Percentiles rank a stretch among this genome's conserved stretches.
Conservation (phyloP, 2,113 vertebrate species). For the Xiphophorus couchianus region DNA sequence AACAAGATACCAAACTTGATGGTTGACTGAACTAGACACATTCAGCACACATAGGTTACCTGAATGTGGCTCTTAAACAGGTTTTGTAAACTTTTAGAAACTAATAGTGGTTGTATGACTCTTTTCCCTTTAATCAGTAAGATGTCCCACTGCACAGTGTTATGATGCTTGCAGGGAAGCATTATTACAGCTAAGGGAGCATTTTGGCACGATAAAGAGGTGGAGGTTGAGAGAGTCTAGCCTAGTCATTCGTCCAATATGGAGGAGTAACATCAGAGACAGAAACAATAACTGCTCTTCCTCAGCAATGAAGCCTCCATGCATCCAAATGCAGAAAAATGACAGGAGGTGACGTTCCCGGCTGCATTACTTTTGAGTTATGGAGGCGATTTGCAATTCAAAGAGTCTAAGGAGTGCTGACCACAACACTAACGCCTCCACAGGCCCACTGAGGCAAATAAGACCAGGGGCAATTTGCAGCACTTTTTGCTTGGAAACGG, state of each 20-base stretch:
- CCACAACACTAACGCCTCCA: constrained; percentile 81
- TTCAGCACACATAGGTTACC: neutral
- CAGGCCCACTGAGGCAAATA: constrained; percentile 80
- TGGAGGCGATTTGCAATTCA: constrained; percentile 94
- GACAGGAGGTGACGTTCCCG: constrained; percentile 79
- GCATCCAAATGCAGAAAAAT: constrained; percentile 85
- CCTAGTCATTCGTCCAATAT: constrained; percentile 76
- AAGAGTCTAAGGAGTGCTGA: constrained; percentile 91
- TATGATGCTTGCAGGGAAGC: constrained; percentile 59
- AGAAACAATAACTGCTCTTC: constrained; percentile 82
- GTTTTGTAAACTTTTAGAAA: neutral
- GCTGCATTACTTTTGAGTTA: constrained; percentile 98
- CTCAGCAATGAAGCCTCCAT: constrained; percentile 72
- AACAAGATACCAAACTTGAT: neutral
- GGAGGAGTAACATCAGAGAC: constrained; percentile 76
- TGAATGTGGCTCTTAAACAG: too few relatives aligned
- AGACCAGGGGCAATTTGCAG: constrained; percentile 77
- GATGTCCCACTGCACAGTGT: constrained; percentile 41
- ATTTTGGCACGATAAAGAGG: constrained; percentile 61
- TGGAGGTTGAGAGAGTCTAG: constrained; percentile 67
- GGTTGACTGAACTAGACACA: neutral
- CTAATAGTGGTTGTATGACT: constrained; percentile 15
- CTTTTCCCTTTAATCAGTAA: constrained; percentile 59
- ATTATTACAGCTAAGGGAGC: constrained; percentile 71
- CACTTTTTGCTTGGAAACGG: constrained; percentile 68